phyloP scores from a whole-genome alignment of 2,888 invertebrate genomes.

The Xylocampa areola region DNA sequence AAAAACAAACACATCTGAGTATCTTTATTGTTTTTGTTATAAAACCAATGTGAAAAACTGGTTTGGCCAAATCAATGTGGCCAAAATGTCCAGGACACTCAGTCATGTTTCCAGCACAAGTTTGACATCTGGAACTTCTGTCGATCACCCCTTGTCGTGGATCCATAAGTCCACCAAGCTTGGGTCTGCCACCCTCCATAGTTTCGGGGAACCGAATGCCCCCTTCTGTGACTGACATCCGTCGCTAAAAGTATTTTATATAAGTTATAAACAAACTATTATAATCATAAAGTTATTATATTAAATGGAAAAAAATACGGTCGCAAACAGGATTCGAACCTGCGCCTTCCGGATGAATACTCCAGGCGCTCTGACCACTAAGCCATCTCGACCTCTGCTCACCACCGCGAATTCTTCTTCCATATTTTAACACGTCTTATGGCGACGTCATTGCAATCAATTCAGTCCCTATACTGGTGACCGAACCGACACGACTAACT shows the following conservation, averaged over 20 bases:
- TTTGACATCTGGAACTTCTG: constrained; percentile 97
- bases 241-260: constrained; percentile 92
- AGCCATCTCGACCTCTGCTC: no score
- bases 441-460: no score
- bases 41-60: constrained; percentile 99
- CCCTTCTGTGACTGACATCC: constrained; percentile 99
- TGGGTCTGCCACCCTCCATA: constrained; percentile 99
- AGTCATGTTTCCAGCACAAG: constrained; percentile 99
- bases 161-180: constrained; percentile 99
- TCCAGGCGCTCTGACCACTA: no score
- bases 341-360: no score
- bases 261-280: neutral
- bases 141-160: constrained; percentile 99
- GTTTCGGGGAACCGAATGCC: constrained; percentile 99
- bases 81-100: constrained; percentile 99
- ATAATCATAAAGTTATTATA: no score
- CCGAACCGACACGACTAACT: no score
- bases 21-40: constrained; percentile 99
- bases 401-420: no score
- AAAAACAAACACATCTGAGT: constrained; percentile 99
- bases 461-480: no score
- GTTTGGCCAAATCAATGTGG: constrained; percentile 99
- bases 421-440: no score
- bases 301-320: no score
- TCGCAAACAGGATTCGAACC: no score